phyloP scores from a whole-genome alignment of 2,113 vertebrate genomes.

The Labeo catla region DNA sequence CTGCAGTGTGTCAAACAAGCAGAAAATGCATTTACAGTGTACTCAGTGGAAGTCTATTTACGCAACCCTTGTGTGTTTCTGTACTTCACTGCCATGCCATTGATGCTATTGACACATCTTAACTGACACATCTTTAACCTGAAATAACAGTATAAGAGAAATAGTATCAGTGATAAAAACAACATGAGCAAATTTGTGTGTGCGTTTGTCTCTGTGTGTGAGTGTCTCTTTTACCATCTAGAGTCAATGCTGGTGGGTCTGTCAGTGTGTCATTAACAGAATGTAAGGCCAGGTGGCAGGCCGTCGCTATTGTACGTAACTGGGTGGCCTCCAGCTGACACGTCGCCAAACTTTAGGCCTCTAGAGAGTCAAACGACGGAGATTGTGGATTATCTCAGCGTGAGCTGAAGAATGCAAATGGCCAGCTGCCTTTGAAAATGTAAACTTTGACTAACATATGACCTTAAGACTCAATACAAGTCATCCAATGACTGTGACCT shows the following conservation, averaged over 20 bases:
- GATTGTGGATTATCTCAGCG: conserved; percentile 37
- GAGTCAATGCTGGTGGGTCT: conserved; percentile 1
- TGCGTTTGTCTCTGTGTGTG: background rate
- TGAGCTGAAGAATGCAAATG: conserved; percentile 20
- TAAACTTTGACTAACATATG: conserved; percentile 32
- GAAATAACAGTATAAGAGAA: background rate
- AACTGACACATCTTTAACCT: background rate
- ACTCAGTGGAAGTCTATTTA: background rate
- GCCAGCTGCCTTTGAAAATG: background rate
- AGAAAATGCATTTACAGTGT: background rate
- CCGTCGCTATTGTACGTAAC: background rate
- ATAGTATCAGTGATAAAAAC: background rate
- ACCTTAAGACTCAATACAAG: conserved; percentile 1
- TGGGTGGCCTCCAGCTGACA: conserved; percentile 12
- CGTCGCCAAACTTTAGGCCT: background rate
- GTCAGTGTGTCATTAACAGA: conserved; percentile 6
- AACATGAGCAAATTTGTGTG: background rate
- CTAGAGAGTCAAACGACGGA: background rate
- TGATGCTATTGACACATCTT: background rate
- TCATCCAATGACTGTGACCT: background rate
- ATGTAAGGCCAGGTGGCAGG: conserved; percentile 21
- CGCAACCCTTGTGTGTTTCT: background rate
- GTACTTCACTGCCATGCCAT: background rate
- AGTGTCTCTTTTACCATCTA: conserved; percentile 32
- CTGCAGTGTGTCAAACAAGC: background rate